Evolutionary conservation across 2,113 vertebrate genomes (phyloP), one percentile per base, ranked within the genome.

Genomic region (Grus americana): DNA sequence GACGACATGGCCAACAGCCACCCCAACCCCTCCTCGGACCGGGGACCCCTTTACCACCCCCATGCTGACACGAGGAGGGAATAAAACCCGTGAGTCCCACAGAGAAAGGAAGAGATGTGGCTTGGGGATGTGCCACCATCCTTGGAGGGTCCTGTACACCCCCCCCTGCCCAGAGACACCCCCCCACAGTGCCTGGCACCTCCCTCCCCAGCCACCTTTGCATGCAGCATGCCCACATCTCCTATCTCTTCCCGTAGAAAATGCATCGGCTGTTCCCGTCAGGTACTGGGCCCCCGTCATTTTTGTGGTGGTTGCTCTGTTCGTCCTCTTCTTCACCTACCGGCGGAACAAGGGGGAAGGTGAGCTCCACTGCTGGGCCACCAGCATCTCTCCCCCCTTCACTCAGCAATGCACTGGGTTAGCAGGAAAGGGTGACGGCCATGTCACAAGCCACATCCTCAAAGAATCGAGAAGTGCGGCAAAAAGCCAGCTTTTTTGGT

Each of bases 321-420:
- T 95, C 18, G 88, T 92, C 40, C 94, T 96, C 40, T 88, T 93
- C 22, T 40, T 96, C 81, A 66, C 88, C 20, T 96, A 96, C 88
- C 38, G 14, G 3, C 5, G 50, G 40, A 93, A 10, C 30, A 92
- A 40, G 52, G 73, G 79, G 26, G 72, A 19, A 66, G 96, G 94
- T 96, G 88, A 70, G 88, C 6, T 3, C 38, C 42, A 6, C 6
- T 1, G 1, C 2, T 1, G 5, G 6, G 9, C 7, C n/a, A 14
- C 47, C 34, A 3, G 13, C 42, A 1, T 1, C 70, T 6, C 70
- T 6, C 26, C 34, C 27, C 11, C 2, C 11, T 21, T 6, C 2
- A 3, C 30, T 23, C 46, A 15, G 11, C 50, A 1, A 2, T 18
- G 0, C 0, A 0, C 3, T 7, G 32, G 27, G 22, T 9, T 6